phyloP scores from a whole-genome alignment of 1,140 invertebrate species.

The Stegodyphus mimosarum region DNA sequence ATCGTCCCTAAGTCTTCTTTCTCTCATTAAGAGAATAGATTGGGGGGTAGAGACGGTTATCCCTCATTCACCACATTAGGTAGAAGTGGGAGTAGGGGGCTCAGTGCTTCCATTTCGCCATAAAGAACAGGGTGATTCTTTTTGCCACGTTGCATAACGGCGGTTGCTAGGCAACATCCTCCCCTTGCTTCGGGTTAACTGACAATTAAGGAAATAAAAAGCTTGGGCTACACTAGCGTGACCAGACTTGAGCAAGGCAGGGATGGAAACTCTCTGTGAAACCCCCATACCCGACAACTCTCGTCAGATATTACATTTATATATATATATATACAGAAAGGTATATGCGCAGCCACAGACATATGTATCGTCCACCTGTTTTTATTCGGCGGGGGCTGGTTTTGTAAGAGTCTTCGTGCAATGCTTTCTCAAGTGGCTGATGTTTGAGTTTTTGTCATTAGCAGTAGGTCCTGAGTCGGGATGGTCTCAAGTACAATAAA shows the following conservation, averaged over 20 bases:
- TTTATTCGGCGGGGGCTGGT: conserved; percentile 31
- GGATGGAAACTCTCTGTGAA: background rate
- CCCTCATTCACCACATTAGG: conserved; percentile 54
- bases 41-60: background rate
- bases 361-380: conserved; percentile 44
- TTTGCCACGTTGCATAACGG: conserved; percentile 60
- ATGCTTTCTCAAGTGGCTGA: conserved; percentile 39
- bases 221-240: conserved; percentile 45
- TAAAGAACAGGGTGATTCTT: conserved; percentile 59
- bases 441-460: conserved; percentile 51
- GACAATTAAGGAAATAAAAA: conserved; percentile 61
- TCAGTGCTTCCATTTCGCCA: conserved; percentile 46
- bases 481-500: conserved; percentile 10
- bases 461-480: background rate
- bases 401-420: conserved; percentile 51
- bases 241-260: conserved; percentile 26
- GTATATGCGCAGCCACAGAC: background rate
- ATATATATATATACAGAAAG: conserved; percentile 17
- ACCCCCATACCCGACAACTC: background rate
- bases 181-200: conserved; percentile 53
- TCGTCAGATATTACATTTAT: conserved; percentile 57
- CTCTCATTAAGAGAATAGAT: conserved; percentile 57
- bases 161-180: conserved; percentile 54
- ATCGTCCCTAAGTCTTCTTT: conserved; percentile 46
- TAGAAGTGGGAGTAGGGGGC: conserved; percentile 14